These are phyloP conservation scores for Dromas ardeola DNA, from an alignment of 2,113 vertebrate species.

Conservation along the genomic window DNA sequence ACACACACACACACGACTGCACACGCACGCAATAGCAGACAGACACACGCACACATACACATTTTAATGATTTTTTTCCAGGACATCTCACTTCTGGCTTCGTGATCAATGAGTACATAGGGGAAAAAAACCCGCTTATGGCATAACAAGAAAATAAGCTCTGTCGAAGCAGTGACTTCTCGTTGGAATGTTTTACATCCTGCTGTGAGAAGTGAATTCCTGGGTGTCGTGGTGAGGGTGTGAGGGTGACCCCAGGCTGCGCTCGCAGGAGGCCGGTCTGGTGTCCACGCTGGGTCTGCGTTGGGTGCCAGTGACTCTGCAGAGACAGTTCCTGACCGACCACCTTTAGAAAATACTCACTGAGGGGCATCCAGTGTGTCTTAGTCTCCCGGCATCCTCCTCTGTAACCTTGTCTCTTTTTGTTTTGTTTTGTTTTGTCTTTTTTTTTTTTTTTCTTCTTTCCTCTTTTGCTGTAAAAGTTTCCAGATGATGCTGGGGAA, in stretches of 20 bases:
- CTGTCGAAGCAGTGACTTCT: background rate
- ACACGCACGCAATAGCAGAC: rapidly evolving
- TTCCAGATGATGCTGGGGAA: background rate
- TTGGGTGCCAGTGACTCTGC: rapidly evolving
- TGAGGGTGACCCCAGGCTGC: background rate
- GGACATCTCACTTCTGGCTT: background rate
- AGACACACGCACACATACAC: rapidly evolving
- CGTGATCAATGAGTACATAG: rapidly evolving
- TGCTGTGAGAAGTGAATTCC: background rate
- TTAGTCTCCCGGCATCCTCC: background rate
- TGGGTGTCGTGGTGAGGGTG: background rate
- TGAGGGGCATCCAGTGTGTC: background rate
- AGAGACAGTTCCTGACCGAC: background rate
- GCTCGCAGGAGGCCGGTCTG: background rate
- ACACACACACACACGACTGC: rapidly evolving
- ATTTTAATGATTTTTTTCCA: background rate
- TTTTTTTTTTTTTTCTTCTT: rapidly evolving
- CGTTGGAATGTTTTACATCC: background rate
- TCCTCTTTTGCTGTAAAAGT: background rate
- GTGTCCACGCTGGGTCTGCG: rapidly evolving
- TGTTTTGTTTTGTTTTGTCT: rapidly evolving
- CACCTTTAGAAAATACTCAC: background rate
- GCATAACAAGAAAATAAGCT: background rate
- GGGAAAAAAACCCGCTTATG: rapidly evolving
- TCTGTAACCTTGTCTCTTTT: background rate